Evolutionary conservation across 2,113 vertebrate genomes (phyloP).

Genomic region (Pituophis catenifer): DNA sequence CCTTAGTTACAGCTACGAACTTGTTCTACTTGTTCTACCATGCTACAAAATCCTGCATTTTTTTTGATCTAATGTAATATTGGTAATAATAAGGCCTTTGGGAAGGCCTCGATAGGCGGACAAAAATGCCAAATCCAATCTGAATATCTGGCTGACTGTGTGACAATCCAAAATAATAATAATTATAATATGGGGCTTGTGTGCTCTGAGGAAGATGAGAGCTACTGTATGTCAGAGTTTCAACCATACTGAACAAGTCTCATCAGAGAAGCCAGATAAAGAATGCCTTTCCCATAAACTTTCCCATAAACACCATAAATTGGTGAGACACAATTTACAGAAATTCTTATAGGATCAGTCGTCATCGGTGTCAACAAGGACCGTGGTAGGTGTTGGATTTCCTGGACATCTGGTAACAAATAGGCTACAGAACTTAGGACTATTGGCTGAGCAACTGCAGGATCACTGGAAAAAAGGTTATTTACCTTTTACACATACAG

Average conservation of each 20-base stretch:
- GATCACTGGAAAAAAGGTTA: background rate
- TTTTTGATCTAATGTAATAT: background rate
- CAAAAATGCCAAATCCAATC: too few relatives aligned
- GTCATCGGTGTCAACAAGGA: background rate
- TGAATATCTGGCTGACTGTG: background rate
- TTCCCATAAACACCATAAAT: background rate
- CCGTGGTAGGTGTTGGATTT: background rate
- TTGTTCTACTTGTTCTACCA: background rate
- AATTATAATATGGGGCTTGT: background rate
- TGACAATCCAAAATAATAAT: background rate
- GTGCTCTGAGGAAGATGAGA: background rate
- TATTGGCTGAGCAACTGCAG: background rate
- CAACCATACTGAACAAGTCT: background rate
- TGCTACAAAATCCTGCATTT: background rate
- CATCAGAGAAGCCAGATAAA: background rate
- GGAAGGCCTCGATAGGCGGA: too few relatives aligned
- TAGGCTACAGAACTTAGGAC: background rate
- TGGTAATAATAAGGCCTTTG: too few relatives aligned
- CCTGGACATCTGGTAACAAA: background rate
- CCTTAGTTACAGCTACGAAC: background rate
- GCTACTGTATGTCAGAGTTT: background rate
- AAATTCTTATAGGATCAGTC: background rate
- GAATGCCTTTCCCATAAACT: background rate
- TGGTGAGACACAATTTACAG: background rate
- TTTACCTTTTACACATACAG: background rate